Conservation (phyloP, 2,888 invertebrate genomes). For the Ctena decussata region DNA sequence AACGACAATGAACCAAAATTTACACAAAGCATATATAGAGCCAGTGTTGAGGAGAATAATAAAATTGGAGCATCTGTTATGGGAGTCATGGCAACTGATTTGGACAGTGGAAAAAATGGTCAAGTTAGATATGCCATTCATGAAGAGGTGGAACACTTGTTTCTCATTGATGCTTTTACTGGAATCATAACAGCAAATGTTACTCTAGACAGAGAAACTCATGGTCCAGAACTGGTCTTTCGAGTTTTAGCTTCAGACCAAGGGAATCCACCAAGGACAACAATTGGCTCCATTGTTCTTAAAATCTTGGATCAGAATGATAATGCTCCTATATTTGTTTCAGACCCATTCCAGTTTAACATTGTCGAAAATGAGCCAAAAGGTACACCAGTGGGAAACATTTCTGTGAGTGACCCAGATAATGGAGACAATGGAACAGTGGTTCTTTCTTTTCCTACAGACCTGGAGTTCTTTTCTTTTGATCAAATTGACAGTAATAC, state of each 20-base stretch:
- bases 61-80: conserved; percentile 72
- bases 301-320: conserved; percentile 79
- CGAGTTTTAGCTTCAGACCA: conserved; percentile 75
- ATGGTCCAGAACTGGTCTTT: conserved; percentile 62
- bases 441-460: conserved; percentile 44
- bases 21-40: conserved; percentile 68
- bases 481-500: conserved; percentile 35
- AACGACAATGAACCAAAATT: conserved; percentile 84
- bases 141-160: conserved; percentile 63
- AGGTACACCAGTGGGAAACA: conserved; percentile 70
- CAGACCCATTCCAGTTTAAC: conserved; percentile 65
- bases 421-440: conserved; percentile 74
- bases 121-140: conserved; percentile 71
- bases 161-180: conserved; percentile 72
- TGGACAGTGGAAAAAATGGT: conserved; percentile 76
- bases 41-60: conserved; percentile 80
- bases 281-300: conserved; percentile 74
- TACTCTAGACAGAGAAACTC: conserved; percentile 76
- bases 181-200: conserved; percentile 75
- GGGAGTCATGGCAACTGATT: conserved; percentile 78
- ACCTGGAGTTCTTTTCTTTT: conserved; percentile 60
- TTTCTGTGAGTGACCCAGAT: conserved; percentile 75
- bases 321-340: conserved; percentile 72
- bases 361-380: conserved; percentile 69
- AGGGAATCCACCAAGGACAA: conserved; percentile 63